Evolutionary conservation across 2,888 invertebrate genomes (phyloP).

Genomic region (Cremastinae sp.): DNA sequence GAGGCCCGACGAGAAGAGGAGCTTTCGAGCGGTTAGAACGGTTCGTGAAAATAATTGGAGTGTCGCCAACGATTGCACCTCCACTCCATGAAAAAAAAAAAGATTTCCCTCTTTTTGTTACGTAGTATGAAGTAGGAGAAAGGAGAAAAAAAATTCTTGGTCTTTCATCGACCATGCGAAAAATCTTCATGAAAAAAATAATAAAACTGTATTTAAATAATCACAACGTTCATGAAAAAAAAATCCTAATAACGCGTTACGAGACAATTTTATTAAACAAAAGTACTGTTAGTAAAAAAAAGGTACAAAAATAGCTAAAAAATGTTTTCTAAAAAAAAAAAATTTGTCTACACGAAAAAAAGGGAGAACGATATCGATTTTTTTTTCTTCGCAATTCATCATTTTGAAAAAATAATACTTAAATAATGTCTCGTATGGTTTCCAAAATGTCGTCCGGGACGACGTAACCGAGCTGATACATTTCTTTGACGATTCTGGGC

Average conservation of each 20-base stretch:
- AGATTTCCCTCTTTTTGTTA: too few species aligned
- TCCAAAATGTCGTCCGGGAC: constrained; percentile 76
- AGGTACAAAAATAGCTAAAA: too few species aligned
- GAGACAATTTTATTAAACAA: too few species aligned
- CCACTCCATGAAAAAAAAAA: neutral
- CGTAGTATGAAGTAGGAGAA: neutral
- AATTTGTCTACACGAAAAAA: constrained; percentile 6
- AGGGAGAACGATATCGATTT: too few species aligned
- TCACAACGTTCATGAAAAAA: too few species aligned
- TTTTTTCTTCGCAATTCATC: too few species aligned
- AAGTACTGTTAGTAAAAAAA: too few species aligned
- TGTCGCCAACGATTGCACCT: constrained; percentile 57
- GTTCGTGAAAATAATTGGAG: constrained; percentile 64
- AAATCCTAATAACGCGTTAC: too few species aligned
- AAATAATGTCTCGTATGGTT: constrained; percentile 50
- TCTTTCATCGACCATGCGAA: too few species aligned
- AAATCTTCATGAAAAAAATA: too few species aligned
- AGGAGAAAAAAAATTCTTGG: constrained; percentile 19
- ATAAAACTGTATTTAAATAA: too few species aligned
- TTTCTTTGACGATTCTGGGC: constrained; percentile 84
- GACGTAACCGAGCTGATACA: constrained; percentile 85
- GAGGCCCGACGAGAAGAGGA: constrained; percentile 21
- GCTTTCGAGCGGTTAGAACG: constrained; percentile 52
- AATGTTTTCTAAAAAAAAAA: constrained; percentile 10
- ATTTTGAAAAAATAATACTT: neutral